These are phyloP conservation scores for Mesocentrotus franciscanus DNA, from an alignment of 53 echinoderm and acorn worm species.

Conservation along the genomic window DNA sequence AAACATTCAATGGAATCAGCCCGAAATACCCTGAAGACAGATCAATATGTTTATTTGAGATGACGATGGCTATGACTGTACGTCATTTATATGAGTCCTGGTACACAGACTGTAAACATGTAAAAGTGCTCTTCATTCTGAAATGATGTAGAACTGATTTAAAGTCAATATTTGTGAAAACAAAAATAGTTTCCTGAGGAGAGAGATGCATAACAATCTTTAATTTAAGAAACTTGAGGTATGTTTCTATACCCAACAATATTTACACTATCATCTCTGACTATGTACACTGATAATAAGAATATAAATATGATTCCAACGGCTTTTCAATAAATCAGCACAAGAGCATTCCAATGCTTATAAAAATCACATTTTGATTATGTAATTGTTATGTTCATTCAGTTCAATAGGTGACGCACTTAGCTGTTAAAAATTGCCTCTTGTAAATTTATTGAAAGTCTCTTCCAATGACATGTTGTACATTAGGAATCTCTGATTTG, in stretches of 20 bases:
- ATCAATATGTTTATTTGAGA: slow-evolving; percentile 7
- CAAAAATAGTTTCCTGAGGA: background rate
- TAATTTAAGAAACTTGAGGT: background rate
- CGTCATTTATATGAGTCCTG: background rate
- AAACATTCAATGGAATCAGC: background rate
- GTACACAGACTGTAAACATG: background rate
- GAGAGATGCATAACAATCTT: background rate
- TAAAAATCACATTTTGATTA: too few relatives aligned
- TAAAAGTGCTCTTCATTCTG: background rate
- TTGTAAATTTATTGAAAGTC: too few relatives aligned
- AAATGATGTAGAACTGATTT: background rate
- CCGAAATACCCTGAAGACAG: background rate
- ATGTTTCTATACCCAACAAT: background rate
- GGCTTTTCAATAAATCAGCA: too few relatives aligned
- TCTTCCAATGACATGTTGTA: background rate
- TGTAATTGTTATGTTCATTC: too few relatives aligned
- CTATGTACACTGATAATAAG: background rate
- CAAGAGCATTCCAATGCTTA: too few relatives aligned
- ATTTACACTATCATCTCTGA: background rate
- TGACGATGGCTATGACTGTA: background rate
- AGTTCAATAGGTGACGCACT: too few relatives aligned
- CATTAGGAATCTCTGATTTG: background rate
- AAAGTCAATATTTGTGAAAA: slow-evolving; percentile 2
- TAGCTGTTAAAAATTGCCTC: too few relatives aligned
- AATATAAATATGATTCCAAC: too few relatives aligned